phyloP scores from a whole-genome alignment of 2,113 vertebrate genomes.

The Crotalus tigris region DNA sequence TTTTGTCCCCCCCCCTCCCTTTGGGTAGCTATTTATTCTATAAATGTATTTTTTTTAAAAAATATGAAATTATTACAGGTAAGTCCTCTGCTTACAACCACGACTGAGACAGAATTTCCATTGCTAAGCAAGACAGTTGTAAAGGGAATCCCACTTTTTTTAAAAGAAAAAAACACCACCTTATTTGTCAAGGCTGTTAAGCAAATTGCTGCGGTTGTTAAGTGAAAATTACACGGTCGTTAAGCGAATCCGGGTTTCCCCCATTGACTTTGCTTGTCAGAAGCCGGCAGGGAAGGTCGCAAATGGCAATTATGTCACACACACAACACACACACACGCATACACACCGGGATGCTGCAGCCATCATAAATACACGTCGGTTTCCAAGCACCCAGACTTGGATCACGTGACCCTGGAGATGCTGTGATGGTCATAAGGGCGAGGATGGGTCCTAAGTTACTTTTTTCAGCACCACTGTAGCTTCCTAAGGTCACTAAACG shows the following conservation, averaged over 20 bases:
- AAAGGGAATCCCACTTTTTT: neutral
- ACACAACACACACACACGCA: too few relatives aligned
- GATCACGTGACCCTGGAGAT: too few relatives aligned
- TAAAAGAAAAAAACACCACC: neutral
- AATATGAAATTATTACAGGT: neutral
- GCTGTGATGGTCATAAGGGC: too few relatives aligned
- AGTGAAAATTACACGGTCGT: rapidly evolving
- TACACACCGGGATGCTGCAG: neutral
- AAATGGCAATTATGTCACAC: too few relatives aligned
- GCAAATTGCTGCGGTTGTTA: neutral
- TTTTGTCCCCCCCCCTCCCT: neutral
- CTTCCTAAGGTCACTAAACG: neutral
- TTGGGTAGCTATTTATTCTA: neutral
- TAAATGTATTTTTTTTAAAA: neutral
- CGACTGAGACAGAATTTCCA: neutral
- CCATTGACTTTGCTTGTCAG: neutral
- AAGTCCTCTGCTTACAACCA: neutral
- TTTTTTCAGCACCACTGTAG: neutral
- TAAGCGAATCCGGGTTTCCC: neutral
- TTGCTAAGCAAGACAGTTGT: neutral
- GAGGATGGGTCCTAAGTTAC: neutral
- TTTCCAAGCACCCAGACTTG: neutral
- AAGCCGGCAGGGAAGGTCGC: too few relatives aligned
- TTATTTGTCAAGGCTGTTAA: neutral
- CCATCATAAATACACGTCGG: neutral